Evolutionary conservation across 2,797 vertebrate genomes (phyloP).

Genomic region (Serranus cabrilla): DNA sequence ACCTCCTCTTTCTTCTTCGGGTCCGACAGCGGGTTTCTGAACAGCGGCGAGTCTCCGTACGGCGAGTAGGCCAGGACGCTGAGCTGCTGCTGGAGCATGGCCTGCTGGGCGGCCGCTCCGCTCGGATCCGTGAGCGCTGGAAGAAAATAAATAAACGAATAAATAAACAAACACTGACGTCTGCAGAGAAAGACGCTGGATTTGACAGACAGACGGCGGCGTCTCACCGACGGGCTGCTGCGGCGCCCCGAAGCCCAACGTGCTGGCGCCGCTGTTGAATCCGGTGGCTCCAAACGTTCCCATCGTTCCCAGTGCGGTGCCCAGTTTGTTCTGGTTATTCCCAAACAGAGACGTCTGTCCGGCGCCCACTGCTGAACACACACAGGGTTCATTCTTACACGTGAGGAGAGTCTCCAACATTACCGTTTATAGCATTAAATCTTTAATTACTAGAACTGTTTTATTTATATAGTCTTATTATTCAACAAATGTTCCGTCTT

Average conservation of each 20-base stretch:
- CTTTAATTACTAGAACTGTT: no score
- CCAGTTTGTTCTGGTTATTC: conserved; percentile 92
- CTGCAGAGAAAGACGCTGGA: no score
- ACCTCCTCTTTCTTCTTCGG: conserved; percentile 99
- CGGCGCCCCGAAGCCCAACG: conserved; percentile 91
- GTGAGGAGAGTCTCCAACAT: no score
- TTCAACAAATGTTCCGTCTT: no score
- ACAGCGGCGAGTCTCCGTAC: conserved; percentile 96
- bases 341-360: conserved; percentile 93
- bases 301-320: conserved; percentile 89
- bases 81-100: conserved; percentile 94
- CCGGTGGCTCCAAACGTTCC: conserved; percentile 89
- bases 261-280: conserved; percentile 88
- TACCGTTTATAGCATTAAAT: no score
- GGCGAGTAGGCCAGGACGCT: conserved; percentile 93
- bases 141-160: neutral
- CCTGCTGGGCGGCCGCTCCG: conserved; percentile 91
- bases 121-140: conserved; percentile 92
- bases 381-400: neutral
- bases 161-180: neutral
- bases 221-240: conserved; percentile 95
- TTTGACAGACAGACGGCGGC: neutral
- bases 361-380: conserved; percentile 86
- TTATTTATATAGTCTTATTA: no score
- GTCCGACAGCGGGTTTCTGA: conserved; percentile 95